These are phyloP conservation scores for Drosophila neutralis DNA, from an alignment of 2,888 invertebrate genomes.

Conservation along the genomic window DNA sequence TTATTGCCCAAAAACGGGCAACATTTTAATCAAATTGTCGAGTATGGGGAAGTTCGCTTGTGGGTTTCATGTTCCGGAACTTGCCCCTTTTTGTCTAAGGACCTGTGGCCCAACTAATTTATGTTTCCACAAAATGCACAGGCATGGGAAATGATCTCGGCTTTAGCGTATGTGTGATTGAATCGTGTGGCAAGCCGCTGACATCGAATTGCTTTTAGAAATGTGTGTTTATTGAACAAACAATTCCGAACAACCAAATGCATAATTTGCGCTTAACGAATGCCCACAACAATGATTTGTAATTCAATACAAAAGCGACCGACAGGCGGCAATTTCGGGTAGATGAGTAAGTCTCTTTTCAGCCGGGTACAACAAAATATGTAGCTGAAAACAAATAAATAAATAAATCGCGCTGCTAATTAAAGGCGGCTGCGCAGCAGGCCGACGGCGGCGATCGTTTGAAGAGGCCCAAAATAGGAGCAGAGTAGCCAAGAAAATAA, in stretches of 20 bases:
- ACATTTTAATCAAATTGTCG: constrained; percentile 76
- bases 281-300: constrained; percentile 47
- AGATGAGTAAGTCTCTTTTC: constrained; percentile 61
- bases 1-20: constrained; percentile 78
- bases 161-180: neutral
- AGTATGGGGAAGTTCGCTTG: constrained; percentile 15
- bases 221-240: constrained; percentile 57
- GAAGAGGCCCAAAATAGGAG: constrained; percentile 64
- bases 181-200: constrained; percentile 7
- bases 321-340: constrained; percentile 29
- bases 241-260: constrained; percentile 31
- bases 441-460: constrained; percentile 50
- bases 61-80: constrained; percentile 49
- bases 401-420: constrained; percentile 78
- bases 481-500: constrained; percentile 39
- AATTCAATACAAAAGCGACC: constrained; percentile 63
- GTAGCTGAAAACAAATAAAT: constrained; percentile 57
- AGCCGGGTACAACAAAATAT: constrained; percentile 30
- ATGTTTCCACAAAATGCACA: constrained; percentile 35
- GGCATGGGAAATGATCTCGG: constrained; percentile 30
- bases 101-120: constrained; percentile 54
- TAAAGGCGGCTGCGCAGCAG: constrained; percentile 61
- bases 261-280: constrained; percentile 44
- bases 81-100: constrained; percentile 45
- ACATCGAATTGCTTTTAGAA: constrained; percentile 60